phyloP scores from a whole-genome alignment of 2,797 vertebrate genomes.

The Sebastiscus albofasciatus region DNA sequence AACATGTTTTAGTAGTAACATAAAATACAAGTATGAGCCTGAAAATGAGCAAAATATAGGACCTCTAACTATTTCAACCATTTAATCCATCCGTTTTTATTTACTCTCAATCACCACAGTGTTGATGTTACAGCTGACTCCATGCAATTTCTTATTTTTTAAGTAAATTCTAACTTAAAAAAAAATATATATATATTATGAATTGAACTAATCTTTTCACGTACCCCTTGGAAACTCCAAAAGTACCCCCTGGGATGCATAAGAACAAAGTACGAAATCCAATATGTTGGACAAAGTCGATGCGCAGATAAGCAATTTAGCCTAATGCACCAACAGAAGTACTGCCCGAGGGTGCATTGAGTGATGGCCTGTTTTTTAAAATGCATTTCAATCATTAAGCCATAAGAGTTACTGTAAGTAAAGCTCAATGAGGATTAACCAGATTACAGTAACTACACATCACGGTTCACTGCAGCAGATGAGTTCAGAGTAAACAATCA shows the following conservation, averaged over 20 bases:
- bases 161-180: not conserved
- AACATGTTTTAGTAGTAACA: too few relatives aligned
- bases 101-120: not conserved
- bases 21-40: too few relatives aligned
- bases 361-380: constrained; percentile 41
- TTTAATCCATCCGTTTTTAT: not conserved
- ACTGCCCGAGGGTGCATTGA: constrained; percentile 14
- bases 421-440: constrained; percentile 58
- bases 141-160: not conserved
- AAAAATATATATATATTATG: too few relatives aligned
- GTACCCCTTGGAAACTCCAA: not conserved
- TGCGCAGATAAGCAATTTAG: not conserved
- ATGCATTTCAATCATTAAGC: constrained; percentile 60
- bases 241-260: not conserved
- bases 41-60: too few relatives aligned
- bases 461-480: constrained; percentile 25
- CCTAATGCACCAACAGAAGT: constrained; percentile 21
- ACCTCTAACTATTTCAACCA: not conserved
- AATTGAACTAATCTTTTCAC: not conserved
- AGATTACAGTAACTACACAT: constrained; percentile 45
- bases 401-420: constrained; percentile 51
- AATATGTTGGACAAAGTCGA: constrained; percentile 15
- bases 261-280: constrained; percentile 31
- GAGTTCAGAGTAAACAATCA: constrained; percentile 46
- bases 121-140: not conserved